These are phyloP conservation scores for Numida meleagris DNA, from an alignment of 2,113 vertebrate species.

Conservation along the genomic window DNA sequence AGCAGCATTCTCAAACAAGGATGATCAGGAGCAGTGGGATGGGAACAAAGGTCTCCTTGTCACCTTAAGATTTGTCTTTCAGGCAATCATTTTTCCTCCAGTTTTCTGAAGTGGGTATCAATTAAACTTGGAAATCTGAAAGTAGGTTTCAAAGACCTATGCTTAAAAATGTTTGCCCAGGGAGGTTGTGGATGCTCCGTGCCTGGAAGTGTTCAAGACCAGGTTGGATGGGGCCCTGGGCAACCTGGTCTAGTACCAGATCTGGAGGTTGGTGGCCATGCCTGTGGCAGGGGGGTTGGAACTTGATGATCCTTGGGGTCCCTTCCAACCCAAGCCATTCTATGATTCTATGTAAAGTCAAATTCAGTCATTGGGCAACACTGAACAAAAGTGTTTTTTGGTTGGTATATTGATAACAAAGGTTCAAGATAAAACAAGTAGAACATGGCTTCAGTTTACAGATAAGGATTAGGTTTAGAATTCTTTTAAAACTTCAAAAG, in stretches of 20 bases:
- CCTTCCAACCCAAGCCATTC: too few relatives aligned
- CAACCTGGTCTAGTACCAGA: too few relatives aligned
- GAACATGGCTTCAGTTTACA: background rate
- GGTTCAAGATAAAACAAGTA: background rate
- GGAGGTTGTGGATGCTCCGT: too few relatives aligned
- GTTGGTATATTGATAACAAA: background rate
- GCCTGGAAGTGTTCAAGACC: too few relatives aligned
- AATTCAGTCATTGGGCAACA: background rate
- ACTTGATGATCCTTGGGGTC: too few relatives aligned
- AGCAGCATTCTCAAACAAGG: background rate
- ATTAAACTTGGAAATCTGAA: background rate
- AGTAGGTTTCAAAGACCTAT: constrained; percentile 15
- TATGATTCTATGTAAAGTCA: background rate
- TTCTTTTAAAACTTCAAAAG: background rate
- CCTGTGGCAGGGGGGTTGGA: too few relatives aligned
- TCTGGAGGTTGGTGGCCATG: too few relatives aligned
- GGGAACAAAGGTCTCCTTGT: background rate
- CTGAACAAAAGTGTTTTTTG: background rate
- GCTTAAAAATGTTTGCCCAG: constrained; percentile 1
- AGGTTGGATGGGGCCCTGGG: too few relatives aligned
- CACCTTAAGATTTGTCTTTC: constrained; percentile 10
- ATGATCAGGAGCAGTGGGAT: background rate
- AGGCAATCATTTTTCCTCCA: background rate
- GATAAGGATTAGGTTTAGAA: background rate
- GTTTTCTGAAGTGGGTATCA: constrained; percentile 17